phyloP scores from a whole-genome alignment of 1,140 invertebrate genomes.

The Leptonema lineaticorne region DNA sequence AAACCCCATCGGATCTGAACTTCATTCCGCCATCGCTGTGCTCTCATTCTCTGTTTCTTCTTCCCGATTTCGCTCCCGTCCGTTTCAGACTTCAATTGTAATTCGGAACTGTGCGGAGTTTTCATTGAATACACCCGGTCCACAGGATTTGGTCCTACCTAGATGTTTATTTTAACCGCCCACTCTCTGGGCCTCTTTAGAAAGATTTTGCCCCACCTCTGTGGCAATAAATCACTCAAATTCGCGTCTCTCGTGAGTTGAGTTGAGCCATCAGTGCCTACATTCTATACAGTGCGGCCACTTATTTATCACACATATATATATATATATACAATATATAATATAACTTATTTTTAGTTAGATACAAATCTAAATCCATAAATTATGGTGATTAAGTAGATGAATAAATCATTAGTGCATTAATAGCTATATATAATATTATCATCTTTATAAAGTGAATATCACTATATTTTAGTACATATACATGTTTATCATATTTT shows the following conservation, averaged over 20 bases:
- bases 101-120: too few species aligned
- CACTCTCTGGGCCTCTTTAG: neutral
- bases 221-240: conserved; percentile 29
- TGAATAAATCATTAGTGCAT: too few species aligned
- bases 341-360: too few species aligned
- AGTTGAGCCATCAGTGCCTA: conserved; percentile 4
- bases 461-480: too few species aligned
- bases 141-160: neutral
- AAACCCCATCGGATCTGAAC: neutral
- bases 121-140: conserved; percentile 12
- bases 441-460: too few species aligned
- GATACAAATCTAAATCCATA: too few species aligned
- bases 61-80: neutral
- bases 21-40: neutral
- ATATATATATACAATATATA: too few species aligned
- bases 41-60: neutral
- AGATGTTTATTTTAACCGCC: conserved; percentile 16
- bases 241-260: neutral
- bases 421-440: too few species aligned
- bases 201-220: neutral
- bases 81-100: too few species aligned
- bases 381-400: too few species aligned
- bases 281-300: neutral
- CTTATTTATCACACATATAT: too few species aligned
- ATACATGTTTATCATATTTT: too few species aligned